Base-by-base conservation (phyloP, 2,797 vertebrate species). In the Sparidentex hasta region DNA sequence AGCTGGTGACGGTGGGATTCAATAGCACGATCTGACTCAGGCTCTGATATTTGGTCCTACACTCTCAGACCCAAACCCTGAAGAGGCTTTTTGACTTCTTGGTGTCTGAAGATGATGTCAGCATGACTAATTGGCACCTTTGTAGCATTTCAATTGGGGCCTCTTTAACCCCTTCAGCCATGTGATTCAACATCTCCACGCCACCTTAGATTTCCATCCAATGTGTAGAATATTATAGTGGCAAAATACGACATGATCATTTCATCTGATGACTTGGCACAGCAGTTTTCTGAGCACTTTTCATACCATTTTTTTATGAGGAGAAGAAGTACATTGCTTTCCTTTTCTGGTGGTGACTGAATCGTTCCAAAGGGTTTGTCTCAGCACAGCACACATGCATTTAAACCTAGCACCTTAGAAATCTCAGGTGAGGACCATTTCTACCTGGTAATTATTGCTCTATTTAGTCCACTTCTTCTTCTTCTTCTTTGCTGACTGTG, bases 391-490 rank as follows among this genome's bases (percentile, higher is more conserved):
- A 79, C 76, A 74, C 76, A 59, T 77, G 66, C 76, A 57, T 78
- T 88, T 89, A 87, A 81, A 90, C 87, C 92, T 93, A 95, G 95
- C 94, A 95, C 95, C 94, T 93, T 90, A 64, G 84, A 85, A 85
- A 82, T 83, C 86, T 91, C 88, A 87, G 83, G 78, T 81, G 88
- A 93, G 87, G 89, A 89, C 87, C 85, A 41, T 82, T 90, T 89
- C 82, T 83, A 89, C 91, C 91, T 90, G 92, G 91, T 92, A 89
- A 94, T 96, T 96, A 96, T 96, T 96, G 96, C 96, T 95, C 94
- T 92, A 92, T 93, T 93, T 89, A 88, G 83, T 93, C 90, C 67
- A 62, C 80, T 89, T 84, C 78, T 72, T 75, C 80, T 89, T 75
- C 80, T 89, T 75, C 77, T 69, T 54, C 77, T 71, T 55, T 41